These are phyloP conservation scores for Miltochrista miniata DNA, from an alignment of 2,888 invertebrate genomes.

Conservation along the genomic window DNA sequence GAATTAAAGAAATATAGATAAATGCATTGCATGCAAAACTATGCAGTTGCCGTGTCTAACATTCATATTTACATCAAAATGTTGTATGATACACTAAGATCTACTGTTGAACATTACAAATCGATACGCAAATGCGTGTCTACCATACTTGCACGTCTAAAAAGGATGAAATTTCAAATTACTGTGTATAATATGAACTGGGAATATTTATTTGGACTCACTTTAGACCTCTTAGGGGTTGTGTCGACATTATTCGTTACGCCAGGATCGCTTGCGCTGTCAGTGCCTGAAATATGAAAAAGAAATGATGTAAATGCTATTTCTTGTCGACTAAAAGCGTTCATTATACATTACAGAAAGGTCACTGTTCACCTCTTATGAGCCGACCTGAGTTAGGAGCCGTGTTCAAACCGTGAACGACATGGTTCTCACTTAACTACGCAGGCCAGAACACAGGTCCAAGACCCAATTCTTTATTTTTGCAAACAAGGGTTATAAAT, in stretches of 20 bases:
- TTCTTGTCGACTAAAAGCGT: too few relatives aligned
- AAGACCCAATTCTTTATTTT: too few relatives aligned
- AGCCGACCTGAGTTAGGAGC: too few relatives aligned
- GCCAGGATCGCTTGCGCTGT: constrained; percentile 76
- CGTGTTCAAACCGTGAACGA: too few relatives aligned
- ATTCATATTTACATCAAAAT: constrained; percentile 63
- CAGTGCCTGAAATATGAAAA: constrained; percentile 65
- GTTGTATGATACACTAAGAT: constrained; percentile 57
- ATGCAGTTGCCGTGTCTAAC: constrained; percentile 53
- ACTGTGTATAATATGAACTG: neutral
- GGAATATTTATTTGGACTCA: constrained; percentile 37
- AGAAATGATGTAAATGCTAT: neutral
- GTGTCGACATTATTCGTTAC: constrained; percentile 76
- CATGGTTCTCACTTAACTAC: too few relatives aligned
- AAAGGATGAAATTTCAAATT: constrained; percentile 24
- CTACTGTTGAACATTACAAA: constrained; percentile 31
- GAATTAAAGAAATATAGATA: constrained; percentile 46
- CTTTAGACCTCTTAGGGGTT: constrained; percentile 77
- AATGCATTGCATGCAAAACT: constrained; percentile 58
- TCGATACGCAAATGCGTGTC: constrained; percentile 35
- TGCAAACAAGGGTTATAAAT: too few relatives aligned
- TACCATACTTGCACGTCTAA: constrained; percentile 60
- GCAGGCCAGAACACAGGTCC: too few relatives aligned
- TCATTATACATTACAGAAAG: too few relatives aligned
- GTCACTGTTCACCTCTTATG: too few relatives aligned